A percentile compares a stretch with the other conserved stretches of the same genome.
phyloP scores from a whole-genome alignment of 2,113 vertebrate species.

The Tenrec ecaudatus region DNA sequence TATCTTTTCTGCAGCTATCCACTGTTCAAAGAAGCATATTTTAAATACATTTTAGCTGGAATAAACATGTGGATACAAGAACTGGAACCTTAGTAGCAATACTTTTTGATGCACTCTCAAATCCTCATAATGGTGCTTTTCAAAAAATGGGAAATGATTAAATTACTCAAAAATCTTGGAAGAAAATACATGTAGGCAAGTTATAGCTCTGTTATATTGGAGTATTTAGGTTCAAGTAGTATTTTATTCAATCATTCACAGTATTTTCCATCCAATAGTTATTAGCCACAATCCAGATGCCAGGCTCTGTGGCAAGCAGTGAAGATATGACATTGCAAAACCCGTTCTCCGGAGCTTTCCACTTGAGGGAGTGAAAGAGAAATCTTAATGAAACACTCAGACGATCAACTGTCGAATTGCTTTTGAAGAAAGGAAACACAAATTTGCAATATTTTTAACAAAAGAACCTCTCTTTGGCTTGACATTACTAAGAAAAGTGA shows the following conservation, averaged over 20 bases:
- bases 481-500: neutral
- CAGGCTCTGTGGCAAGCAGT: neutral
- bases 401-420: neutral
- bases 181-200: constrained; percentile 6
- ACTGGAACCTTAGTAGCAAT: too few species aligned
- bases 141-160: constrained; percentile 21
- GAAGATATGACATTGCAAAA: too few species aligned
- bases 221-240: neutral
- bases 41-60: too few species aligned
- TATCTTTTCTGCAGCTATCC: too few species aligned
- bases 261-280: neutral
- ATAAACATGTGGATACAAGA: too few species aligned
- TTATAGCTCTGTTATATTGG: neutral
- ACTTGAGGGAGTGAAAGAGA: neutral
- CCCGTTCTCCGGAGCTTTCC: too few species aligned
- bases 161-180: neutral
- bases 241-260: neutral
- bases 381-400: neutral
- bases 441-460: neutral
- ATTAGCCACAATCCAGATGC: neutral
- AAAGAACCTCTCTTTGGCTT: neutral
- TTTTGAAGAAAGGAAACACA: neutral
- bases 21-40: too few species aligned
- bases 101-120: too few species aligned
- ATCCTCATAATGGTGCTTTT: neutral